Evolutionary conservation across 2,888 invertebrate species (phyloP).

Genomic region (Andrena chrysosceles): DNA sequence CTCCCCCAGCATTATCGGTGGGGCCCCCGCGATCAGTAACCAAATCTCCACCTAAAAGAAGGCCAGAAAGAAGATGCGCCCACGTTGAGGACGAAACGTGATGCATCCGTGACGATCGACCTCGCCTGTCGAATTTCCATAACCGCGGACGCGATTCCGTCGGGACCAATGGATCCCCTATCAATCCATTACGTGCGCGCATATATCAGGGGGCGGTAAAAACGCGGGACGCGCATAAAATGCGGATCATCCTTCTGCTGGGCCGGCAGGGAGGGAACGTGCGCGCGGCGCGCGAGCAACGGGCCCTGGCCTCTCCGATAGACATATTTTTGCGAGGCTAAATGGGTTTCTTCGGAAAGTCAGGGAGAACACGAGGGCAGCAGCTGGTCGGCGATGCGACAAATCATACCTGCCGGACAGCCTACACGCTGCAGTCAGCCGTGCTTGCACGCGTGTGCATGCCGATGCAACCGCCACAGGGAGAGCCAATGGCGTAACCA

Average conservation of each 20-base stretch:
- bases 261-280: slow-evolving; percentile 23
- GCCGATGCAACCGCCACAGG: slow-evolving; percentile 58
- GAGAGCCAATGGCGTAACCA: slow-evolving; percentile 57
- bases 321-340: slow-evolving; percentile 67
- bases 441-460: slow-evolving; percentile 47
- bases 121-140: background rate
- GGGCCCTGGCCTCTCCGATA: slow-evolving; percentile 46
- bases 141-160: background rate
- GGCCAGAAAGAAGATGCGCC: background rate
- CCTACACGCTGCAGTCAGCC: slow-evolving; percentile 64
- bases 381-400: slow-evolving; percentile 82
- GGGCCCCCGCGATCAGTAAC: background rate
- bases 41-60: background rate
- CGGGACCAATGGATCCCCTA: slow-evolving; percentile 13
- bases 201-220: slow-evolving; percentile 29
- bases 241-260: slow-evolving; percentile 32
- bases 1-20: background rate
- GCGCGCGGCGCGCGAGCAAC: slow-evolving; percentile 42
- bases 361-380: slow-evolving; percentile 72
- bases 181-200: slow-evolving; percentile 19
- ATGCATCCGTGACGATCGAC: background rate
- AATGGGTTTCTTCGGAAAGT: slow-evolving; percentile 68
- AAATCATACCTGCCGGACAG: slow-evolving; percentile 81
- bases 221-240: slow-evolving; percentile 21
- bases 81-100: background rate